These are phyloP conservation scores for Pelobates fuscus DNA, from an alignment of 2,113 vertebrate species.

Conservation along the genomic window DNA sequence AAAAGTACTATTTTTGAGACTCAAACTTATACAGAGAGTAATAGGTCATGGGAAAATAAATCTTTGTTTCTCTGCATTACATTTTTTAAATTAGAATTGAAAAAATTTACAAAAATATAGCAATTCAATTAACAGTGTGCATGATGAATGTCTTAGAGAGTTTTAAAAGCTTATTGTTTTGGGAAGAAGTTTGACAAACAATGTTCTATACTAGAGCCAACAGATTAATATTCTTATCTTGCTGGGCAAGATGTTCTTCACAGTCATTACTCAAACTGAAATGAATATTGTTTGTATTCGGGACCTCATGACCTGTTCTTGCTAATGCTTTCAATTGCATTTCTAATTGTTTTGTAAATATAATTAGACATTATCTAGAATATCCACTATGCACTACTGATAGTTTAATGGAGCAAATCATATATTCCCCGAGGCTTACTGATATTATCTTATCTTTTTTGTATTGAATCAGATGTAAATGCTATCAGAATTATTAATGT, in stretches of 20 bases:
- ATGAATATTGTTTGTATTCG: not conserved
- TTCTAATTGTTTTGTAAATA: constrained; percentile 12
- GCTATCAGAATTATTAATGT: not conserved
- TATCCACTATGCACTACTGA: constrained; percentile 1
- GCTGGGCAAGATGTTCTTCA: not conserved
- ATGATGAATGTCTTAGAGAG: no score
- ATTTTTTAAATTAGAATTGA: no score
- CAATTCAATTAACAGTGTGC: no score
- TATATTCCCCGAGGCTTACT: not conserved
- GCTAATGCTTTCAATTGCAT: constrained; percentile 3
- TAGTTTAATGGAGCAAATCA: constrained; percentile 18
- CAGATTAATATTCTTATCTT: not conserved
- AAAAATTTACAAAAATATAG: no score
- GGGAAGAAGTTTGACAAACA: no score
- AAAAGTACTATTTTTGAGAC: no score
- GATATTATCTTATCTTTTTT: not conserved
- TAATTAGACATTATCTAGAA: constrained; percentile 7
- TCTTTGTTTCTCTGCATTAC: no score
- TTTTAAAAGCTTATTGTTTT: no score
- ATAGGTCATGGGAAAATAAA: no score
- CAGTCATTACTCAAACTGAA: not conserved
- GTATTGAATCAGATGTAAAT: not conserved
- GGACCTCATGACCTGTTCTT: not conserved
- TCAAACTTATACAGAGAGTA: no score
- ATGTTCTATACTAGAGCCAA: not conserved